Evolutionary conservation across 2,888 invertebrate genomes (phyloP).

Genomic region (Axea sp.): DNA sequence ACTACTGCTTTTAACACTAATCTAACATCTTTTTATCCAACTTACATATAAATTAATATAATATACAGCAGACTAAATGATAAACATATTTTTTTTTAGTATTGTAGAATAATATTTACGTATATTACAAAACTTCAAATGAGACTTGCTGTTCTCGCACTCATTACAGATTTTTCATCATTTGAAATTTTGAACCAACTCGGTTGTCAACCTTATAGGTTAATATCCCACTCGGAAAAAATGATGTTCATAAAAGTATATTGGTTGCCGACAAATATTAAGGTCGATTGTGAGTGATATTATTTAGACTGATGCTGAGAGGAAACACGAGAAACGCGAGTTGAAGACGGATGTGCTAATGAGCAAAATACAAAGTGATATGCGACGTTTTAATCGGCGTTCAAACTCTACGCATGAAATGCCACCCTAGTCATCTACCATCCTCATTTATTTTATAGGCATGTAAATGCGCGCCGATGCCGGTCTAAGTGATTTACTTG

Average conservation of each 20-base stretch:
- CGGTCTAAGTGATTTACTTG: slow-evolving; percentile 68
- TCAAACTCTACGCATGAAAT: slow-evolving; percentile 16
- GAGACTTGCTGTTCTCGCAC: not conserved
- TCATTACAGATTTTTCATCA: slow-evolving; percentile 13
- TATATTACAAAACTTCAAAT: no score
- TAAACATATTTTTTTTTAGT: no score
- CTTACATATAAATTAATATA: no score
- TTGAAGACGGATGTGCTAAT: slow-evolving; percentile 38
- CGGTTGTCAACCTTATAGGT: slow-evolving; percentile 25
- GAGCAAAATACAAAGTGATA: slow-evolving; percentile 41
- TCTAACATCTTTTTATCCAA: no score
- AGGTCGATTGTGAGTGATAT: slow-evolving; percentile 36
- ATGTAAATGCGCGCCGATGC: slow-evolving; percentile 63
- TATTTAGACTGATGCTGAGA: not conserved
- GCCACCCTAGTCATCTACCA: not conserved
- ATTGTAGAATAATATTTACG: no score
- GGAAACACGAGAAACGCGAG: slow-evolving; percentile 1
- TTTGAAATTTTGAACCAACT: slow-evolving; percentile 12
- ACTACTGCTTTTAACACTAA: no score
- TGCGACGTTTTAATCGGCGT: slow-evolving; percentile 16
- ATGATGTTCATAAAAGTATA: slow-evolving; percentile 27
- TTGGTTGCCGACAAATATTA: slow-evolving; percentile 38
- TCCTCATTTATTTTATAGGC: slow-evolving; percentile 40
- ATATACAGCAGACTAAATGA: no score
- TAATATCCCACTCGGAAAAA: slow-evolving; percentile 5